Conservation (phyloP, 1,140 invertebrate species). For the Zaprionus nigranus region DNA sequence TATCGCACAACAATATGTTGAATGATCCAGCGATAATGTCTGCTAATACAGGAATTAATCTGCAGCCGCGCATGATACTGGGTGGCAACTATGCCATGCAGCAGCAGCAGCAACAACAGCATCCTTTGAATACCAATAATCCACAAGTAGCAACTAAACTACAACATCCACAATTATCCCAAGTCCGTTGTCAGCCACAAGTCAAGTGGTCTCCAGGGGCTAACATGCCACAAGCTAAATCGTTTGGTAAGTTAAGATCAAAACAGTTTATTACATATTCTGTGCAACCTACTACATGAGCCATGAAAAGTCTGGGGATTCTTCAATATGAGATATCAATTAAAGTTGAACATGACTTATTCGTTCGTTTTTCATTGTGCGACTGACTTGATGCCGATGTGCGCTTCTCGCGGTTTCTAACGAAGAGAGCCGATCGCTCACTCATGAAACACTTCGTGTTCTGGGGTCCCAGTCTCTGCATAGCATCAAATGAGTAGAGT, state of each 20-base stretch:
- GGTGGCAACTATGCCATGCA: conserved; percentile 64
- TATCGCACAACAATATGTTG: conserved; percentile 23
- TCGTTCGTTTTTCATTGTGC: no score
- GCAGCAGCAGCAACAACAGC: not conserved
- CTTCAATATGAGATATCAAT: no score
- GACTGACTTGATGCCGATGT: no score
- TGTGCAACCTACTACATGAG: no score
- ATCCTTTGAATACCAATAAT: conserved; percentile 37
- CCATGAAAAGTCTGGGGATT: no score
- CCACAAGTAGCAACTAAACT: conserved; percentile 57
- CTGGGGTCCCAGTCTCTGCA: no score
- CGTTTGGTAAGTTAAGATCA: conserved; percentile 50
- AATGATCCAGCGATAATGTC: conserved; percentile 39
- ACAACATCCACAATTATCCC: conserved; percentile 36
- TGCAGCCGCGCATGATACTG: conserved; percentile 77
- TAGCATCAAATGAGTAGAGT: no score
- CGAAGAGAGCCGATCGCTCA: no score
- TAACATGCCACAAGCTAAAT: conserved; percentile 60
- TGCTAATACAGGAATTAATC: conserved; percentile 28
- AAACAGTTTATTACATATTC: no score
- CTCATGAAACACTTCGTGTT: no score
- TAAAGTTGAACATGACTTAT: no score
- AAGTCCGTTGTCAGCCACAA: conserved; percentile 36
- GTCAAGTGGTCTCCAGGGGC: conserved; percentile 64
- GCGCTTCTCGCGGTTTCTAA: no score